A percentile compares a stretch with the other conserved stretches of the same genome.
Conservation (phyloP, 2,113 vertebrate genomes). For the Mustela nigripes region DNA sequence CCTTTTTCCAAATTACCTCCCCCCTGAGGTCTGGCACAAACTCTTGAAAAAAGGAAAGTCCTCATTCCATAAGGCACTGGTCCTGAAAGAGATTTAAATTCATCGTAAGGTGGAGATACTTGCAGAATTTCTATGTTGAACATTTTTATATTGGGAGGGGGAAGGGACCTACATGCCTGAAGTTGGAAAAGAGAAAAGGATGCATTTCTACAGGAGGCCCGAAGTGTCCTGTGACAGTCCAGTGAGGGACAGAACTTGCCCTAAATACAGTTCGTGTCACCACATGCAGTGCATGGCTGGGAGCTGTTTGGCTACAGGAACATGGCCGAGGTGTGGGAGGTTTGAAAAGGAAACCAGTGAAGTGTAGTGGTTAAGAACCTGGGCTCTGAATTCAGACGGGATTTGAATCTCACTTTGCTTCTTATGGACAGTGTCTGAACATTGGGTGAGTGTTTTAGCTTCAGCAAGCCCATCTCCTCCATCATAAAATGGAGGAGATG, state of each 20-base stretch:
- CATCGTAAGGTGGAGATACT: not conserved
- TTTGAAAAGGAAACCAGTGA: not conserved
- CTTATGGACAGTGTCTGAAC: not conserved
- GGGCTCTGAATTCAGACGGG: not conserved
- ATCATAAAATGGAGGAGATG: not conserved
- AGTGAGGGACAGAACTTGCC: not conserved
- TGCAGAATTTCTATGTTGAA: not conserved
- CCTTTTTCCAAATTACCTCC: not conserved
- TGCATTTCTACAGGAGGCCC: not conserved
- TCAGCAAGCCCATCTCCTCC: not conserved
- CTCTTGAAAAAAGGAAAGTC: not conserved
- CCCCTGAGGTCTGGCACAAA: not conserved
- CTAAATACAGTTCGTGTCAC: not conserved
- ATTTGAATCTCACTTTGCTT: not conserved
- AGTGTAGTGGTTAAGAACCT: not conserved
- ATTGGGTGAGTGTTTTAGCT: not conserved
- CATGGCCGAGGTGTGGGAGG: not conserved
- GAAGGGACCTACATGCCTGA: not conserved
- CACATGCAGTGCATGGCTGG: not conserved
- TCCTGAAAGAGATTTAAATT: not conserved
- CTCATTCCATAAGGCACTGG: not conserved
- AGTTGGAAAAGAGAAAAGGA: not conserved
- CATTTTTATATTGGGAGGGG: not conserved
- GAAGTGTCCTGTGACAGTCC: too few relatives aligned
- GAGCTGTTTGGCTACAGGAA: not conserved